Evolutionary conservation across 2,797 vertebrate genomes (phyloP).

Genomic region (Acipenser transmontanus): DNA sequence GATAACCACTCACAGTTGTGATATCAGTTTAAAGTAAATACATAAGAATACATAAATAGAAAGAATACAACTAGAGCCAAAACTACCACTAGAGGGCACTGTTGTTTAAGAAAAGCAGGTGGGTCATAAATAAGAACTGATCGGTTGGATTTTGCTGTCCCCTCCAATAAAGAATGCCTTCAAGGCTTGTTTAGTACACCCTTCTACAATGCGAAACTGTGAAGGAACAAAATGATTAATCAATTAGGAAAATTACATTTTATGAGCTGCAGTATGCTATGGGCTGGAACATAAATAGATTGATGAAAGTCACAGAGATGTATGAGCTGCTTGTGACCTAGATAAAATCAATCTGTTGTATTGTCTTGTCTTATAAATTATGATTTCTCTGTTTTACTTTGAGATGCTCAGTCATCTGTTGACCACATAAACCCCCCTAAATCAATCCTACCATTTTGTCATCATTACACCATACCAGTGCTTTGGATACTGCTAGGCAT

Average conservation of each 20-base stretch:
- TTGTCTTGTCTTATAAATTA: no score
- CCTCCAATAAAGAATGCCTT: background rate
- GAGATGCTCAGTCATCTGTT: no score
- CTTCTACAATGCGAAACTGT: background rate
- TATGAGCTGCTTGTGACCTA: background rate
- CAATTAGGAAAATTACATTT: background rate
- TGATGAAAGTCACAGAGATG: constrained; percentile 1
- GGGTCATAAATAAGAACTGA: background rate
- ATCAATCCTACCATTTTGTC: no score
- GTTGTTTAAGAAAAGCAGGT: background rate
- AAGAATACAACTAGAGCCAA: background rate
- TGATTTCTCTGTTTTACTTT: no score
- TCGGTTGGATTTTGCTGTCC: background rate
- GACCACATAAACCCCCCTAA: no score
- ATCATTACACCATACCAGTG: no score
- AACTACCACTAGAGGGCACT: background rate
- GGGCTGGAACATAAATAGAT: background rate
- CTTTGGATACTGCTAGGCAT: no score
- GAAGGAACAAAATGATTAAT: background rate
- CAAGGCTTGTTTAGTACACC: background rate
- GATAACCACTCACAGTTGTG: no score
- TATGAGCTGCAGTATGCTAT: background rate
- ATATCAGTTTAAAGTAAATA: no score
- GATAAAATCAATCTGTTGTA: no score
- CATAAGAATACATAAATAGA: no score